phyloP scores from a whole-genome alignment of 2,113 vertebrate species.

The Pleuronectes platessa region DNA sequence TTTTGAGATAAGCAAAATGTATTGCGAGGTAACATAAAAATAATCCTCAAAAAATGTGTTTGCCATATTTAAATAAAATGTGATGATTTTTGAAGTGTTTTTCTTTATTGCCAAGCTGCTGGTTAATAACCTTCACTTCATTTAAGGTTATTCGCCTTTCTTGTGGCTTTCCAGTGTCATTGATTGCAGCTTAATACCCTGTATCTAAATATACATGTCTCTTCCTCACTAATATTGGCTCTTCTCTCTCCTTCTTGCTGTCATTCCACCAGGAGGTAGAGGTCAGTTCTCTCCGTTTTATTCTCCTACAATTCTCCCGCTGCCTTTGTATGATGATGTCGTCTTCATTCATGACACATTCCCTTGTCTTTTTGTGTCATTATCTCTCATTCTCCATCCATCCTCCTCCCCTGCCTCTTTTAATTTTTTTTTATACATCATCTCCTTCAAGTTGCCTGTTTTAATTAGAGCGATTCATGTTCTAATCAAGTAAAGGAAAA shows the following conservation, averaged over 20 bases:
- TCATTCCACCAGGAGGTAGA: slow-evolving; percentile 85
- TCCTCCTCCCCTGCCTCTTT: slow-evolving; percentile 13
- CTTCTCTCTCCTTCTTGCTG: slow-evolving; percentile 66
- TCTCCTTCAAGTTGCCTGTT: slow-evolving; percentile 48
- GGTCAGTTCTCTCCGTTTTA: slow-evolving; percentile 81
- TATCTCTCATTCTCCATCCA: slow-evolving; percentile 26
- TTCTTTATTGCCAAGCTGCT: too few species aligned
- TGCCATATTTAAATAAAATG: too few species aligned
- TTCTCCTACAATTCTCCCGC: slow-evolving; percentile 31
- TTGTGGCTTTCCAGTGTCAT: neutral
- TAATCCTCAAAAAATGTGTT: too few species aligned
- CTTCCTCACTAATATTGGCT: slow-evolving; percentile 54
- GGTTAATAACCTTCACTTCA: too few species aligned
- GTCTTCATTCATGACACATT: slow-evolving; percentile 44
- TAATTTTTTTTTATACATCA: neutral
- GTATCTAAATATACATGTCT: neutral
- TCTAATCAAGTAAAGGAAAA: slow-evolving; percentile 47
- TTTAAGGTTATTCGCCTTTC: too few species aligned
- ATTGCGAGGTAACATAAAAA: too few species aligned
- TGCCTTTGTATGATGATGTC: slow-evolving; percentile 37
- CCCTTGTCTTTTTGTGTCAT: slow-evolving; percentile 37
- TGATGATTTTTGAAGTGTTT: too few species aligned
- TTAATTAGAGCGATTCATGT: slow-evolving; percentile 68
- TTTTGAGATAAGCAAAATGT: too few species aligned
- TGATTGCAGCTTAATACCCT: slow-evolving; percentile 23